Conservation (phyloP, 2,113 vertebrate species). For the Theristicus caerulescens region DNA sequence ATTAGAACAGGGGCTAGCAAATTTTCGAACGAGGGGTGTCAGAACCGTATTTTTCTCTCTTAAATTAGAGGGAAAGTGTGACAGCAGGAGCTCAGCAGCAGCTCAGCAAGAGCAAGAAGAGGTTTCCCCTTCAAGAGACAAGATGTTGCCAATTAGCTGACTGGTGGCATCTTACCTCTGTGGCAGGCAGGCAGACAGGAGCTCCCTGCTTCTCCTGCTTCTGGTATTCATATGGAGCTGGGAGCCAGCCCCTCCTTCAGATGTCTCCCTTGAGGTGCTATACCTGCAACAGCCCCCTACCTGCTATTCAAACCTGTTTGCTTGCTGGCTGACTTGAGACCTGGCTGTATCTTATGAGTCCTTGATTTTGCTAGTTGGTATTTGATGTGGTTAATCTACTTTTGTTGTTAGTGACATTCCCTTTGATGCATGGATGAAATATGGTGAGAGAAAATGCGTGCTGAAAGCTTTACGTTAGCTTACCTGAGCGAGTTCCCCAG, state of each 20-base stretch:
- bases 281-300: neutral
- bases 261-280: neutral
- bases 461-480: neutral
- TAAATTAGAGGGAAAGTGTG: neutral
- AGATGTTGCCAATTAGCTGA: neutral
- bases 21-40: neutral
- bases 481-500: neutral
- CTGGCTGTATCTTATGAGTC: neutral
- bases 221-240: neutral
- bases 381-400: neutral
- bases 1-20: neutral
- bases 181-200: neutral
- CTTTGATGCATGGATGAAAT: neutral
- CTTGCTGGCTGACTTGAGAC: neutral
- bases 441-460: neutral
- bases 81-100: neutral
- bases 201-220: neutral
- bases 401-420: neutral
- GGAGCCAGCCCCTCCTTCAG: neutral
- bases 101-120: neutral
- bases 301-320: neutral
- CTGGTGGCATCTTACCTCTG: neutral
- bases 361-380: neutral
- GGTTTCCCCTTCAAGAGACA: neutral
- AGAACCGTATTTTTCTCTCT: neutral